Percentiles rank a stretch among this genome's conserved stretches.
phyloP scores from a whole-genome alignment of 2,113 vertebrate genomes.

The Apeltes quadracus region DNA sequence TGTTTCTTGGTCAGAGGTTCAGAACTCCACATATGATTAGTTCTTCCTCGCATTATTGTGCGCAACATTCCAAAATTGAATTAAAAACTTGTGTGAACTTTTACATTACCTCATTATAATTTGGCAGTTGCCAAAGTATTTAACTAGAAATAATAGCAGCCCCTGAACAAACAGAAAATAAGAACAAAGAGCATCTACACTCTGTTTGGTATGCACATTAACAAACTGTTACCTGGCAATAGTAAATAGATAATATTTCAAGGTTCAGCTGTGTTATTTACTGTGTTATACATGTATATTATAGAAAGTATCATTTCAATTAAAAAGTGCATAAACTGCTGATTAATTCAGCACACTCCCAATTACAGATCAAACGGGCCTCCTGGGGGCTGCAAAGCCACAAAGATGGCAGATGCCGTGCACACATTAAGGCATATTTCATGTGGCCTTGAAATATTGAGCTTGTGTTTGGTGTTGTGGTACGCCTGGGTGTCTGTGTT shows the following conservation, averaged over 20 bases:
- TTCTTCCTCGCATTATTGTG: too few species aligned
- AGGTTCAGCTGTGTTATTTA: conserved; percentile 82
- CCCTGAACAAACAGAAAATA: conserved; percentile 6
- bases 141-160: conserved; percentile 3
- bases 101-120: not conserved
- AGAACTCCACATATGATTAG: too few species aligned
- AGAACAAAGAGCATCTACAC: conserved; percentile 34
- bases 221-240: conserved; percentile 57
- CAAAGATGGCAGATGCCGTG: conserved; percentile 89
- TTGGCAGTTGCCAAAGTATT: conserved; percentile 12
- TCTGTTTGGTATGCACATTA: conserved; percentile 29
- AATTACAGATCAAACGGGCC: conserved; percentile 97
- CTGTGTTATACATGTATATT: conserved; percentile 77
- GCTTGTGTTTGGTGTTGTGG: conserved; percentile 86
- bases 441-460: conserved; percentile 96
- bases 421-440: conserved; percentile 95
- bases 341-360: conserved; percentile 99
- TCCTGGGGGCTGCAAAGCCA: conserved; percentile 88
- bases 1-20: too few species aligned
- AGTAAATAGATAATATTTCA: conserved; percentile 59
- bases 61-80: too few species aligned
- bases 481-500: conserved; percentile 77
- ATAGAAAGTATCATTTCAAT: conserved; percentile 91
- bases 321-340: conserved; percentile 95
- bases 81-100: too few species aligned